These are phyloP conservation scores for Dysidea cf. avara DNA, from an alignment of 37 sponge, comb jelly and placozoan species.

Conservation along the genomic window DNA sequence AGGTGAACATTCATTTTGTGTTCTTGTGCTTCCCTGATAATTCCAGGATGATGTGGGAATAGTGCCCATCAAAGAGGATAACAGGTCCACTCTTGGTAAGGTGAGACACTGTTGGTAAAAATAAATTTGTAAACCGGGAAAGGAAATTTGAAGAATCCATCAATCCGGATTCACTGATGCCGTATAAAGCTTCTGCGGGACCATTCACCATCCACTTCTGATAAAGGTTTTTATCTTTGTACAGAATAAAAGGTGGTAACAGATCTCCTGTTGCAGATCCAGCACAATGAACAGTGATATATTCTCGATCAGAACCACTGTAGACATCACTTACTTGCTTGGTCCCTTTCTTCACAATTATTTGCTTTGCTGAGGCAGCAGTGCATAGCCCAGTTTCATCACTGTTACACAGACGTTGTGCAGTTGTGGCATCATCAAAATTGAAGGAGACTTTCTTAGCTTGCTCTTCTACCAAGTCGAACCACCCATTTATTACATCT, in stretches of 20 bases:
- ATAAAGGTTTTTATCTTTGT: constrained; percentile 25
- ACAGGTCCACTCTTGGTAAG: constrained; percentile 9
- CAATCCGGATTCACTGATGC: constrained; percentile 15
- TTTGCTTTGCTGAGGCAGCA: not conserved
- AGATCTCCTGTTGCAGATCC: constrained; percentile 9
- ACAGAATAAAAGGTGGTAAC: constrained; percentile 20
- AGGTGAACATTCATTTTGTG: too few species aligned
- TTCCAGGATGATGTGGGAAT: constrained; percentile 12
- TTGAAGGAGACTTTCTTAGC: not conserved
- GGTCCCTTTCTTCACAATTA: not conserved
- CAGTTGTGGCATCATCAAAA: not conserved
- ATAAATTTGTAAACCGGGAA: constrained; percentile 13
- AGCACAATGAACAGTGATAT: constrained; percentile 24
- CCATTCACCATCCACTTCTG: constrained; percentile 18
- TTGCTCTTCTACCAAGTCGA: not conserved
- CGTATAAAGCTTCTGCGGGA: constrained; percentile 13
- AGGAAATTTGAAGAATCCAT: constrained; percentile 24
- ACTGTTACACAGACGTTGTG: constrained; percentile 20
- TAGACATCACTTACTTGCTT: constrained; percentile 8
- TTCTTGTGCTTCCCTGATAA: too few species aligned
- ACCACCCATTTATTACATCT: not conserved
- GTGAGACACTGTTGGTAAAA: constrained; percentile 15
- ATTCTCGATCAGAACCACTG: constrained; percentile 12
- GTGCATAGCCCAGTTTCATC: constrained; percentile 15
- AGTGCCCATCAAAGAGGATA: constrained; percentile 20